These are phyloP conservation scores for Lamellibrachia luymesi DNA, from an alignment of 1,140 invertebrate genomes.

Conservation along the genomic window DNA sequence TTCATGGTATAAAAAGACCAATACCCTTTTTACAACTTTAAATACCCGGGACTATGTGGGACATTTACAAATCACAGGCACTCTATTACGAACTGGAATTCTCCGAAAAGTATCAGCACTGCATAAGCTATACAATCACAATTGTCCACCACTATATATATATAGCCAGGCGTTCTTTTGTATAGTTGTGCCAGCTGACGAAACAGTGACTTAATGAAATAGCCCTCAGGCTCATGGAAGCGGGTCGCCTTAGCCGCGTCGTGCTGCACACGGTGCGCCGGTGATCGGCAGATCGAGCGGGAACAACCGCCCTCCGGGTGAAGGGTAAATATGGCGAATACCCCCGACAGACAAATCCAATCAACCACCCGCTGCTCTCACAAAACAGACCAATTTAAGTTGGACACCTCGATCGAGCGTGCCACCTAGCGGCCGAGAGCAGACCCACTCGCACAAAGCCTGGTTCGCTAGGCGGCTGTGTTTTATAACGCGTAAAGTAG, in stretches of 20 bases:
- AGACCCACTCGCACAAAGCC: not conserved
- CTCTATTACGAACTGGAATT: not conserved
- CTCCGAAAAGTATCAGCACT: not conserved
- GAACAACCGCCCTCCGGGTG: not conserved
- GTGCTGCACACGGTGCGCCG: too few relatives aligned
- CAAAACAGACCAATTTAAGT: constrained; percentile 1
- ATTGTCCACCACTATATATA: not conserved
- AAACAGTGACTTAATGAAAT: not conserved
- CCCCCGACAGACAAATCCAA: not conserved
- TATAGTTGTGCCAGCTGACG: not conserved
- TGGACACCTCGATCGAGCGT: not conserved
- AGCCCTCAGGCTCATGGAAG: too few relatives aligned
- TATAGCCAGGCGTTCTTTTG: not conserved
- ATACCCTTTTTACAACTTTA: not conserved
- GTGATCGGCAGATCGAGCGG: not conserved
- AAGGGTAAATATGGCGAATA: not conserved
- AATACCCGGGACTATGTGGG: not conserved
- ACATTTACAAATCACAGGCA: not conserved
- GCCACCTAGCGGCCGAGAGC: not conserved
- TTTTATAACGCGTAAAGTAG: not conserved
- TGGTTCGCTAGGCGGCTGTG: not conserved
- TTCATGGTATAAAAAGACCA: not conserved
- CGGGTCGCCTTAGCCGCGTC: too few relatives aligned
- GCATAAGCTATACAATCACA: not conserved
- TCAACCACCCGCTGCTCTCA: not conserved